Evolutionary conservation across 1,140 invertebrate species (phyloP), one percentile per base, ranked within the genome.

Genomic region (Pseudachorutes palmiensis): DNA sequence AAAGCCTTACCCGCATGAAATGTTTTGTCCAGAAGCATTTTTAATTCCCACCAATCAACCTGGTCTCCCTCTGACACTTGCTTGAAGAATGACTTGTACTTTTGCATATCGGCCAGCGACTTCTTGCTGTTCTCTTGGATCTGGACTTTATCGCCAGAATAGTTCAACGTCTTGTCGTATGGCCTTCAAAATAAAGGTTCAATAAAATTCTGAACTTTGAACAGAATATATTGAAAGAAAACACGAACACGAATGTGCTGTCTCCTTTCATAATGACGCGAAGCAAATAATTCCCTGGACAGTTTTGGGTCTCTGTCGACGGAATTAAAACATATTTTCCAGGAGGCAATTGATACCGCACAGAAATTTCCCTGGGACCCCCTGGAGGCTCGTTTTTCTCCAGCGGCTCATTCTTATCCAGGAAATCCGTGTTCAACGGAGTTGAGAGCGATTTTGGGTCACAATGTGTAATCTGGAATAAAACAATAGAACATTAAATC

Each of bases 291-390:
- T 86, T 82, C 65, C 82, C 86, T 72, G 85, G 82, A 64, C 84
- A 74, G 64, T 82, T 77, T 0, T 85, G 82, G 64, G 87, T 83
- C 76, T 84, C 87, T 2, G 87, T 87, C 3, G 84, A 85, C 9
- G 86, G 86, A 33, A 88, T 78, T 63, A 87, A 83, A 69, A 81
- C 81, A 74, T 88, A 87, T 3, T 78, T 79, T 14, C 86, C 86
- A 29, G 82, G 81, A 24, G 80, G 77, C 28, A 88, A 76, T 70
- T 82, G 82, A 75, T 85, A 85, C n/a, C 86, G 78, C 16, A 80
- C 79, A 69, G 80, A 84, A 2, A 86, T 79, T 77, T 87, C 84
- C 49, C 85, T 76, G 67, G 83, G 76, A 5, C 62, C 62, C 14
- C 22, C 14, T 32, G 33, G 24, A 1, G 82, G 82, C 2, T 22